phyloP scores from a whole-genome alignment of 2,113 vertebrate genomes.

The Chunga burmeisteri region DNA sequence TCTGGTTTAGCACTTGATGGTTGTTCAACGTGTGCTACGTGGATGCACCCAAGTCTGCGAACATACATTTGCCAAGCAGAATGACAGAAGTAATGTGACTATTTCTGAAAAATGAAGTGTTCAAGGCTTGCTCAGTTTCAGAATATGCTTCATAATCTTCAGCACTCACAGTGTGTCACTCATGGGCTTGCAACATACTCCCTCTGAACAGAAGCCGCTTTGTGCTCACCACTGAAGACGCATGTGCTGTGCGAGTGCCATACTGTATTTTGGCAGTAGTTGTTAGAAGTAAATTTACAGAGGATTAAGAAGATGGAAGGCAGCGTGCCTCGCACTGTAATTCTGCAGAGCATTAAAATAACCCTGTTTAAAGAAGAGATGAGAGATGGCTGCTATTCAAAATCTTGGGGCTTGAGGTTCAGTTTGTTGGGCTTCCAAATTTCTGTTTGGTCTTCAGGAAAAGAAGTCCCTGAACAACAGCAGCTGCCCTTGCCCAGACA shows the following conservation, averaged over 20 bases:
- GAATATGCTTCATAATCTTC: conserved; percentile 53
- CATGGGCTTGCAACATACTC: conserved; percentile 32
- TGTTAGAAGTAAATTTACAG: conserved; percentile 45
- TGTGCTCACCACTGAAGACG: conserved; percentile 49
- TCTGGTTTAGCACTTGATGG: neutral
- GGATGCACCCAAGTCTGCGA: neutral
- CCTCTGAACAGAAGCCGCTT: conserved; percentile 40
- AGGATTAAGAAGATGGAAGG: conserved; percentile 55
- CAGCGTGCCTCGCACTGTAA: neutral
- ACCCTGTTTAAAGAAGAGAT: conserved; percentile 1
- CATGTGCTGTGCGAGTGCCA: conserved; percentile 27
- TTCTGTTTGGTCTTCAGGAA: neutral
- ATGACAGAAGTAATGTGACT: neutral
- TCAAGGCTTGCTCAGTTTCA: conserved; percentile 15
- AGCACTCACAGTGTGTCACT: conserved; percentile 17
- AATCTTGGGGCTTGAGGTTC: neutral
- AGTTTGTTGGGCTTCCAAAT: neutral
- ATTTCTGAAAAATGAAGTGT: conserved; percentile 56
- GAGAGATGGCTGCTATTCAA: conserved; percentile 11
- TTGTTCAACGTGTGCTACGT: neutral
- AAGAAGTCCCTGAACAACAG: neutral
- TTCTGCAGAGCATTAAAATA: conserved; percentile 22
- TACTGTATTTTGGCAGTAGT: conserved; percentile 60
- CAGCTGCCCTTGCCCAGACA: neutral
- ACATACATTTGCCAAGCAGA: neutral